These are phyloP conservation scores for Xanthia togata DNA, from an alignment of 2,888 invertebrate species.

Conservation along the genomic window DNA sequence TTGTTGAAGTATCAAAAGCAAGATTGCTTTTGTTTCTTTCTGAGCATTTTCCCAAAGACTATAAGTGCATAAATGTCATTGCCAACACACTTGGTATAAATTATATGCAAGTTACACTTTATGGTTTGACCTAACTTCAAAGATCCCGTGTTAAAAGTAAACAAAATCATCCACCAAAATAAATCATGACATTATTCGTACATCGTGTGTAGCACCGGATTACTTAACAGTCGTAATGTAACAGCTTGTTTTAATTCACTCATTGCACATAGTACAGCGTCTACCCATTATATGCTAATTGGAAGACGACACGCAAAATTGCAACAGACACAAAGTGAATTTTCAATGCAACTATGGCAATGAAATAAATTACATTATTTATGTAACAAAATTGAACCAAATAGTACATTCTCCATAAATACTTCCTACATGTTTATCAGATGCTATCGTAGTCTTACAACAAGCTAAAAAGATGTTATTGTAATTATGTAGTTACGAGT, in stretches of 20 bases:
- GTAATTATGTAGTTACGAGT: neutral
- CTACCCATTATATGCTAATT: conserved; percentile 84
- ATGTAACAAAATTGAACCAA: conserved; percentile 12
- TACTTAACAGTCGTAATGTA: conserved; percentile 77
- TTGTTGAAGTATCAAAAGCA: neutral
- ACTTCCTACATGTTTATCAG: neutral
- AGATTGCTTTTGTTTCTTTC: neutral
- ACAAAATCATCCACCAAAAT: conserved; percentile 41
- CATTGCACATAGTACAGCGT: conserved; percentile 73
- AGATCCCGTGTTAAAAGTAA: neutral
- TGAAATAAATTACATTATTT: conserved; percentile 26
- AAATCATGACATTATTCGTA: conserved; percentile 59
- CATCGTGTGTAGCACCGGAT: conserved; percentile 64
- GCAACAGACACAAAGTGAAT: conserved; percentile 74
- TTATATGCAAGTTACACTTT: neutral
- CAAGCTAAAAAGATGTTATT: neutral
- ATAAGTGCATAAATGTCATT: neutral
- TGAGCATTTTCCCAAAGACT: neutral
- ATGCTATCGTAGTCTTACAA: neutral
- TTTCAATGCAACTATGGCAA: conserved; percentile 48
- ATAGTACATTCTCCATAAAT: neutral
- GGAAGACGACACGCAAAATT: conserved; percentile 80
- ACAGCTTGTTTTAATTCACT: conserved; percentile 80
- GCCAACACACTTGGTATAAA: neutral
- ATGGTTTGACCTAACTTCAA: neutral